Base-by-base conservation (phyloP, 2,113 vertebrate genomes). In the Tricholaema leucomelas region DNA sequence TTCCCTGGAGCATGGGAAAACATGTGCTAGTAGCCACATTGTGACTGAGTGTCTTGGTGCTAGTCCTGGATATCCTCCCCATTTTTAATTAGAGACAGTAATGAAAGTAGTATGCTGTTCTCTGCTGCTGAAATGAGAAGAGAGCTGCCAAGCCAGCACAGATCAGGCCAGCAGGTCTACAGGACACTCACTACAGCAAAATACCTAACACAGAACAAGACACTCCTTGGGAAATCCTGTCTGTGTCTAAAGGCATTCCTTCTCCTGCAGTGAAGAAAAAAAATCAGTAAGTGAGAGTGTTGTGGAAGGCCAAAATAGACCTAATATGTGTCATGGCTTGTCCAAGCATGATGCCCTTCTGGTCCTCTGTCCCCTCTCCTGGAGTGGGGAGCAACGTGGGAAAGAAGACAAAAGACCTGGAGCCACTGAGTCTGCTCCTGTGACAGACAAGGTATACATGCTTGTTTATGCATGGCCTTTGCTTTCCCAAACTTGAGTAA, bases 31-130 rank as follows among this genome's bases (percentile, higher is more conserved):
- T 27, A 64, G 27, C 65, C 23, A 23, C 42, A 64, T 9, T 24
- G 55, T 35, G 23, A 27, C 70, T 72, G 63, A 8, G 14, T 75
- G 42, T 35, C n/a, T 58, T 56, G 67, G 15, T 60, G 33, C 46
- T 72, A 42, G 36, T 35, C n/a, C 65, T 90, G 80, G 54, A 67
- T 59, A 59, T 46, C 27, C 33, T 86, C 59, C 81, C 48, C 60
- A 30, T 35, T 75, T 84, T 86, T 90, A 67, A 78, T 81, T 75
- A 87, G 61, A 90, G 17, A 30, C 35, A 71, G n/a, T 52, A 90
- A 81, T 72, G 58, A 84, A 90, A 81, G 58, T 5, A 75, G 35
- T 35, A 76, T 33, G 35, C 30, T 69, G 20, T 38, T 84, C 58
- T 78, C 15, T 10, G 1, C n/a, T 81, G 74, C 36, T 78, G 69